Base-by-base conservation (phyloP, 2,797 vertebrate species). In the Chaetophractus vellerosus region DNA sequence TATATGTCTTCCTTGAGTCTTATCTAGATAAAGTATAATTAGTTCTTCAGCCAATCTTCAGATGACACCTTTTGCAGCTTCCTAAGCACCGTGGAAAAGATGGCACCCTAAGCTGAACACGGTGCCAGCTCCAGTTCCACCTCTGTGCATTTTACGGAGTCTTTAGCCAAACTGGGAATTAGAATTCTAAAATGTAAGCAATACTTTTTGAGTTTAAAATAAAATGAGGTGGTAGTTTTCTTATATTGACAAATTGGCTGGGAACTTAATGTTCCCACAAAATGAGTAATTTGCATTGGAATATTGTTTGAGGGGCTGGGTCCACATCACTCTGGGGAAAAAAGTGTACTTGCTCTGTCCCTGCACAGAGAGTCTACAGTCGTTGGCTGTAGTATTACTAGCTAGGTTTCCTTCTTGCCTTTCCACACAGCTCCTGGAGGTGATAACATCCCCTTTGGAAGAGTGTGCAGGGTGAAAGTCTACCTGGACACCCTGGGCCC, bases 251-350 rank as follows among this genome's bases (percentile, higher is more conserved):
- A 95, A 95, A 92, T 95, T 94, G 93, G 84, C 94, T 38, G n/a
- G 87, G 95, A 97, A 91, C 93, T 94, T 96, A 96, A 91, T 96
- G 94, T 94, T 96, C 91, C 85, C 86, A 82, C 74, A 79, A 93
- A 90, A 96, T 93, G 95, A 96, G 87, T 95, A 96, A 96, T 84
- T 88, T 81, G 72, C 52, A 45, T 82, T 90, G 85, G 93, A 96
- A 96, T 81, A 80, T 88, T 94, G 82, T 87, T 91, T 94, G 81
- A 97, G 88, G 85, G 92, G 79, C 64, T 26, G 4, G 72, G 88
- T 83, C 78, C 82, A 86, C 31, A 71, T 82, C 52, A 79, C 66
- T 89, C 41, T 63, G 74, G 92, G 68, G 38, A 38, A 38, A 88
- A 91, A 88, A 88, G 90, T 83, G 64, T 48, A 89, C 88, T 82